Conservation (phyloP, 2,113 vertebrate species). For the Loxodonta africana region DNA sequence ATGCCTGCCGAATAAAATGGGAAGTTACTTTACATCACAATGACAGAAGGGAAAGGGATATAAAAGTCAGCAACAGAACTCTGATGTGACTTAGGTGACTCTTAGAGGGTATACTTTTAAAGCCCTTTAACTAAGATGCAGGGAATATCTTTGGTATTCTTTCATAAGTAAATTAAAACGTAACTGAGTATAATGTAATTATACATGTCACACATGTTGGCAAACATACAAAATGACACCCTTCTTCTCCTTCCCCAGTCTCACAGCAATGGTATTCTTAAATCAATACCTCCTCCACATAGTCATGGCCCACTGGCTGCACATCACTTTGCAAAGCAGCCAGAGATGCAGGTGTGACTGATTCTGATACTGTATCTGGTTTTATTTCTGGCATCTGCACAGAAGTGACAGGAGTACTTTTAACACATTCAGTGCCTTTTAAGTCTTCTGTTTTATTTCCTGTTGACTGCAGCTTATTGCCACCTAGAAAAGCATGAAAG, state of each 20-base stretch:
- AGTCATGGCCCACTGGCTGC: conserved; percentile 98
- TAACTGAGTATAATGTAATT: not conserved
- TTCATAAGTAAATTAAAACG: conserved; percentile 46
- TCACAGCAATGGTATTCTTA: conserved; percentile 7
- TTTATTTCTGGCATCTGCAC: conserved; percentile 91
- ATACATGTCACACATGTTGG: not conserved
- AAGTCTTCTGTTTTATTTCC: conserved; percentile 93
- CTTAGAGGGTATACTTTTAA: not conserved
- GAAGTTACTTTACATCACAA: not conserved
- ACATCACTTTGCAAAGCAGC: conserved; percentile 97
- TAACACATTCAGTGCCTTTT: conserved; percentile 91
- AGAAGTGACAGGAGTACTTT: conserved; percentile 87
- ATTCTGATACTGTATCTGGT: conserved; percentile 89
- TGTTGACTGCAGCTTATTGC: conserved; percentile 96
- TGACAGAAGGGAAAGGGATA: not conserved
- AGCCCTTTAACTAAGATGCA: not conserved
- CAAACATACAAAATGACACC: not conserved
- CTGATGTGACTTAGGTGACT: not conserved
- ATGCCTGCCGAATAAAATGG: not conserved
- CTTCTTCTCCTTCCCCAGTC: not conserved
- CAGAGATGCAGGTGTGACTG: conserved; percentile 93
- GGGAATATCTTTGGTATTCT: not conserved
- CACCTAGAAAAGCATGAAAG: conserved; percentile 88
- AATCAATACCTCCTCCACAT: conserved; percentile 97
- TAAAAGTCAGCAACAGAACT: not conserved